Conservation (phyloP, 2,888 invertebrate genomes). For the Scaptomyza tumidula region DNA sequence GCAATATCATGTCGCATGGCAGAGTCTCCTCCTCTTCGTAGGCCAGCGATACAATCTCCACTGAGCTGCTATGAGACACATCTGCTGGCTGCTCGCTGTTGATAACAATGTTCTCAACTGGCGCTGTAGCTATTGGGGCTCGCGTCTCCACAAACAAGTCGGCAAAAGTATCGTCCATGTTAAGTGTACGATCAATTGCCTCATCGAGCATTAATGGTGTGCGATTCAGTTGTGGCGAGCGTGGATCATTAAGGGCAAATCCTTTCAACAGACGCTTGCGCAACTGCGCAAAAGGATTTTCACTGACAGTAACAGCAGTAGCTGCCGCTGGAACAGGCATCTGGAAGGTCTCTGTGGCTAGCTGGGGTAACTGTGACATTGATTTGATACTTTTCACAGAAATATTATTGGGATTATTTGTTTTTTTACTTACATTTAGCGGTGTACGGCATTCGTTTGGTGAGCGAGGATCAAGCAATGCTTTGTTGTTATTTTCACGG, state of each 20-base stretch:
- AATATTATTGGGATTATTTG: too few species aligned
- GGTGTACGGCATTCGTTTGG: conserved; percentile 80
- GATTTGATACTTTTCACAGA: not conserved
- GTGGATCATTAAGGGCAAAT: conserved; percentile 79
- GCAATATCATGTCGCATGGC: conserved; percentile 53
- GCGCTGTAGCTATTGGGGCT: conserved; percentile 18
- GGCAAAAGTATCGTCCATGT: conserved; percentile 82
- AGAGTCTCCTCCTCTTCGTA: conserved; percentile 71
- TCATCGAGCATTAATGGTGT: conserved; percentile 81
- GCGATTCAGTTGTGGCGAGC: conserved; percentile 81
- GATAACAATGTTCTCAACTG: conserved; percentile 15
- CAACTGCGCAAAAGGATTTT: conserved; percentile 65
- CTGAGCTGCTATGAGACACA: conserved; percentile 39
- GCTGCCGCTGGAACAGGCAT: not conserved
- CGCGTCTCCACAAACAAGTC: conserved; percentile 82
- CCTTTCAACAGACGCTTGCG: conserved; percentile 80
- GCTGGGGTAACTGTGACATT: conserved; percentile 6
- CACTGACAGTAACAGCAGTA: conserved; percentile 3
- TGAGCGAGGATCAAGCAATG: conserved; percentile 77
- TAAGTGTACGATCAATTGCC: conserved; percentile 72
- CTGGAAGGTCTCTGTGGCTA: not conserved
- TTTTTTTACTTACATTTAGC: conserved; percentile 65
- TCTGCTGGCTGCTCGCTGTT: conserved; percentile 15
- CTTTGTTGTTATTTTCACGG: conserved; percentile 40
- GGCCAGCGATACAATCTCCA: conserved; percentile 61